phyloP scores from a whole-genome alignment of 23 tunicate genomes.

The Ciona savignyi region DNA sequence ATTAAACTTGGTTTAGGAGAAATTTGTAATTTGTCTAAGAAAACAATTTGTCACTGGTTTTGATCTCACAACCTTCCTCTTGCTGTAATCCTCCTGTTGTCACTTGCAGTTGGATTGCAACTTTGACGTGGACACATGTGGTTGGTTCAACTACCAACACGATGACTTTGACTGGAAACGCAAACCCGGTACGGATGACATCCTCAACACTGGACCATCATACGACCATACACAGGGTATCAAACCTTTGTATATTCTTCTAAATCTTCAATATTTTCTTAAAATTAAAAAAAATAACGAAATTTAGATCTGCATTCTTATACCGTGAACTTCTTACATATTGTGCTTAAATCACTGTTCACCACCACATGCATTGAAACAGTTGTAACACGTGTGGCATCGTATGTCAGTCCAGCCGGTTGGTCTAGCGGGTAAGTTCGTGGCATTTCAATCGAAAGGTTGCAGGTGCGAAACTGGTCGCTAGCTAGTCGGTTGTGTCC shows the following conservation, averaged over 20 bases:
- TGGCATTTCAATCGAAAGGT: slow-evolving; percentile 68
- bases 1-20: too few relatives aligned
- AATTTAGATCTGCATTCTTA: neutral
- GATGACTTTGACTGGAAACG: slow-evolving; percentile 80
- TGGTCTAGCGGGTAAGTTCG: slow-evolving; percentile 49
- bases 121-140: slow-evolving; percentile 63
- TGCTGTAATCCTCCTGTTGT: too few relatives aligned
- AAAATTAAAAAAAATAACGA: neutral
- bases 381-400: too few relatives aligned
- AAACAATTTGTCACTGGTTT: neutral
- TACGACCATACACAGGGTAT: slow-evolving; percentile 85
- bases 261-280: too few relatives aligned
- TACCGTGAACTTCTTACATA: neutral
- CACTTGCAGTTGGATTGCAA: slow-evolving; percentile 79
- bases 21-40: neutral
- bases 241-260: too few relatives aligned
- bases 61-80: too few relatives aligned
- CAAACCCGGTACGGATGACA: slow-evolving; percentile 30
- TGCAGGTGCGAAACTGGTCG: too few relatives aligned
- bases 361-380: too few relatives aligned
- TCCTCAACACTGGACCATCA: slow-evolving; percentile 61
- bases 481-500: too few relatives aligned
- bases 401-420: neutral
- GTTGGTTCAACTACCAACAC: slow-evolving; percentile 85
- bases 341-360: neutral